Evolutionary conservation across 1,140 invertebrate genomes (phyloP).

Genomic region (Heliconius melpomene): DNA sequence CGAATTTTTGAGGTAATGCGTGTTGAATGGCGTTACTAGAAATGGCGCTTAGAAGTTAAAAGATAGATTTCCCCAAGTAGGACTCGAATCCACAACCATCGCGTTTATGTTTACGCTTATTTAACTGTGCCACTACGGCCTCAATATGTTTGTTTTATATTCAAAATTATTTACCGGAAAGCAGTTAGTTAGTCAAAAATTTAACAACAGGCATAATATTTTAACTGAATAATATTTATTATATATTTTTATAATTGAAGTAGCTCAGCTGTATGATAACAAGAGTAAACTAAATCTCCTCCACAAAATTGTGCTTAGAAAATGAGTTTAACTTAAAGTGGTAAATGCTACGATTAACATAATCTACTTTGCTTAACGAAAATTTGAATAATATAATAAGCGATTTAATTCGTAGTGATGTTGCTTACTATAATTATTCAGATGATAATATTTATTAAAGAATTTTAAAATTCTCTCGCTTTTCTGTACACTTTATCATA

Average conservation of each 20-base stretch:
- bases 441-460: not conserved
- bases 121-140: too few species aligned
- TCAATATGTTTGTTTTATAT: too few species aligned
- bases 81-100: too few species aligned
- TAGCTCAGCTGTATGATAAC: not conserved
- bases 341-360: slow-evolving; percentile 14
- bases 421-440: not conserved
- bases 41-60: too few species aligned
- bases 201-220: too few species aligned
- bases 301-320: slow-evolving; percentile 12
- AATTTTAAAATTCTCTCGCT: not conserved
- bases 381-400: slow-evolving; percentile 13
- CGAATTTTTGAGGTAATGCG: too few species aligned
- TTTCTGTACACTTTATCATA: not conserved
- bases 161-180: too few species aligned
- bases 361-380: slow-evolving; percentile 8
- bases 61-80: too few species aligned
- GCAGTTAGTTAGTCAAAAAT: too few species aligned
- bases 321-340: slow-evolving; percentile 13
- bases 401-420: slow-evolving; percentile 2
- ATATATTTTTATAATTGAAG: not conserved
- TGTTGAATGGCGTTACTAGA: too few species aligned
- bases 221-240: not conserved
- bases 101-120: too few species aligned
- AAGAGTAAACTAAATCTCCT: slow-evolving; percentile 12